These are phyloP conservation scores for Dasyurus viverrinus DNA, from an alignment of 2,113 vertebrate species.

Conservation along the genomic window DNA sequence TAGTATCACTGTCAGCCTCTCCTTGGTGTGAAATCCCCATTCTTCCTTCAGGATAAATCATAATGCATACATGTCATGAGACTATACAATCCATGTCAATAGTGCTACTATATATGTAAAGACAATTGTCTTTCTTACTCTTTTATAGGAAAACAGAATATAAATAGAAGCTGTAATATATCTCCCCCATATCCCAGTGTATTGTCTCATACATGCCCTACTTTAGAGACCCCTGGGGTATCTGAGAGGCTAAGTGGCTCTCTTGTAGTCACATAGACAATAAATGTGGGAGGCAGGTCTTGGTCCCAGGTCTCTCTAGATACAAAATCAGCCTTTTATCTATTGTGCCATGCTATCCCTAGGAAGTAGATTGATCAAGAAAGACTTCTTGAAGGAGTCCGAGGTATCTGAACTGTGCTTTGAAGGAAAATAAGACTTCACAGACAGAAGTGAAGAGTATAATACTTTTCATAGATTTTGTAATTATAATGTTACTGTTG, in stretches of 20 bases:
- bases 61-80: not conserved
- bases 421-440: not conserved
- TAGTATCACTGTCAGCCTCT: not conserved
- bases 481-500: not conserved
- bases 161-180: not conserved
- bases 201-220: not conserved
- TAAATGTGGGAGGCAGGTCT: not conserved
- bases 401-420: not conserved
- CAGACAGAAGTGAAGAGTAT: not conserved
- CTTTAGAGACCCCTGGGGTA: not conserved
- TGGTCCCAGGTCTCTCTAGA: not conserved
- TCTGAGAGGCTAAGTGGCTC: not conserved
- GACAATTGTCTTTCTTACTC: not conserved
- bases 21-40: not conserved
- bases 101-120: not conserved
- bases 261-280: not conserved
- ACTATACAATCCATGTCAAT: not conserved
- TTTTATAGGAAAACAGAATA: not conserved
- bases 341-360: not conserved
- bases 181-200: not conserved
- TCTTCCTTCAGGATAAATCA: not conserved
- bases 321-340: not conserved
- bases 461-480: not conserved
- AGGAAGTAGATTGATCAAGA: not conserved
- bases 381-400: not conserved